These are phyloP conservation scores for Taphrorychus bicolor DNA, from an alignment of 2,888 invertebrate species.

Conservation along the genomic window DNA sequence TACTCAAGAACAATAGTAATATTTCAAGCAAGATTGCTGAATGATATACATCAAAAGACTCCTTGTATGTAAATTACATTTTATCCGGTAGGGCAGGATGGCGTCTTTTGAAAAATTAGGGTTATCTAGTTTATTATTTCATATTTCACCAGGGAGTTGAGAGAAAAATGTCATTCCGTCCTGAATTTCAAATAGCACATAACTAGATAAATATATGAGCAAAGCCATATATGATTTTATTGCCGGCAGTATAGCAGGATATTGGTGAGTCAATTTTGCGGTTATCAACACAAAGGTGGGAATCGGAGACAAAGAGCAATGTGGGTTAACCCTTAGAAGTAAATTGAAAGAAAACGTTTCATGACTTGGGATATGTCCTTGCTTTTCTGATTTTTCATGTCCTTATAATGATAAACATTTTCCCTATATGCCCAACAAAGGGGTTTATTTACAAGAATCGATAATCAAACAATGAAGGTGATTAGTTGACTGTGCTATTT, in stretches of 20 bases:
- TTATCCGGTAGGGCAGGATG: constrained; percentile 41
- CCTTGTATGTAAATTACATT: constrained; percentile 46
- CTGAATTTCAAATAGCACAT: constrained; percentile 38
- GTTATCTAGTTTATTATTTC: constrained; percentile 39
- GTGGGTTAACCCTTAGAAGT: constrained; percentile 22
- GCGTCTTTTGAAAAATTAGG: constrained; percentile 45
- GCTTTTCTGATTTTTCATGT: neutral
- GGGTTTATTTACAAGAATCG: constrained; percentile 40
- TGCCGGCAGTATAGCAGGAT: constrained; percentile 15
- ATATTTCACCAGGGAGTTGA: constrained; percentile 26
- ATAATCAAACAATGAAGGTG: constrained; percentile 46
- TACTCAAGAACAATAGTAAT: too few species aligned
- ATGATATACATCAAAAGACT: neutral
- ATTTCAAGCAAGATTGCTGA: neutral
- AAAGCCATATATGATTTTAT: constrained; percentile 24
- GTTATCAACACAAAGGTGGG: constrained; percentile 23
- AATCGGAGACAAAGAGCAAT: constrained; percentile 17
- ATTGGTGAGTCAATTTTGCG: constrained; percentile 18
- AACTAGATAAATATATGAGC: constrained; percentile 24
- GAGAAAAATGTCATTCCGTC: constrained; percentile 27
- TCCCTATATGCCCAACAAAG: neutral
- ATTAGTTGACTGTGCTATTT: constrained; percentile 49
- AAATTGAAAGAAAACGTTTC: neutral
- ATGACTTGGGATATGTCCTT: neutral
- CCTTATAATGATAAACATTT: neutral